Base-by-base conservation (phyloP, 2,888 invertebrate genomes). In the Agriopis marginaria region DNA sequence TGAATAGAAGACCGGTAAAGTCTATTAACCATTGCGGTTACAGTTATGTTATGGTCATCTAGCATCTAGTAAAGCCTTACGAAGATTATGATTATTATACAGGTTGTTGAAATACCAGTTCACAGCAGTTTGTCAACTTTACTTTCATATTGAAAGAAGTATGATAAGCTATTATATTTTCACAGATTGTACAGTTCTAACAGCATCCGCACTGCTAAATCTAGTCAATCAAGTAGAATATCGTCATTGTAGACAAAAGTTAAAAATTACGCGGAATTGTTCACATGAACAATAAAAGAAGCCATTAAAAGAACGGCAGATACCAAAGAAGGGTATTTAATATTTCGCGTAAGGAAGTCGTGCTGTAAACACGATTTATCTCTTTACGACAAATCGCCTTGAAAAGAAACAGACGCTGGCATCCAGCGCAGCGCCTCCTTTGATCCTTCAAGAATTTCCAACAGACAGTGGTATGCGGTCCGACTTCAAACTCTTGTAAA, bases 301-400 rank as follows among this genome's bases (percentile, higher is more conserved):
- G 56, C 66, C 65, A 58, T 68, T 66, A 70, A 70, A 73, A 66
- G 64, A 66, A 54, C 54, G 47, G 17, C 63, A 65, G 53, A 73
- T 71, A 71, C 68, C 71, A 73, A 76, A 74, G 68, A 76, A 74
- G 61, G 72, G 59, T 73, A 75, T 72, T 71, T 71, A 72, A 76
- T 74, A 79, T 79, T 82, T 85, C 81, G 75, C 80, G 79, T 83
- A 86, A 89, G 88, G 86, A 88, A 87, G 81, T 87, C 83, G 80
- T 86, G 83, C 79, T 73, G 82, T 81, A 84, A 85, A 84, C 82
- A 85, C 82, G 81, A 88, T 88, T 87, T 87, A 88, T 87, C 83
- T 85, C 87, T 90, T 90, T 88, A 87, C 87, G 85, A 88, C 86
- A 85, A 86, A 84, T 83, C 80, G 78, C 78, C 79, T 86, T 86